phyloP scores from a whole-genome alignment of 1,140 invertebrate genomes.

The Agraylea sexmaculata region DNA sequence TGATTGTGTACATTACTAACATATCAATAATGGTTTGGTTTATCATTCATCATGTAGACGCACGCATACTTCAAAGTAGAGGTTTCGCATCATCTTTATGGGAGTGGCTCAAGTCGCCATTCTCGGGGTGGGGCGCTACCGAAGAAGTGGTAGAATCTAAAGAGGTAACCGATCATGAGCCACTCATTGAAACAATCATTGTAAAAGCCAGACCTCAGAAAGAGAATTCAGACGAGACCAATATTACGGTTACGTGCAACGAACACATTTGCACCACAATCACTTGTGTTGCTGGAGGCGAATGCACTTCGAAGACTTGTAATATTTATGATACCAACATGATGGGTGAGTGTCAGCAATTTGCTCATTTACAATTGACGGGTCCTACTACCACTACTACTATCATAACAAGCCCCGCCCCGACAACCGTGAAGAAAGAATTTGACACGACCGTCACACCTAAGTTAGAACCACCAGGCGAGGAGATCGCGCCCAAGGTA shows the following conservation, averaged over 20 bases:
- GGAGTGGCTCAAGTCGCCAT: slow-evolving; percentile 38
- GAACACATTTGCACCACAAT: slow-evolving; percentile 36
- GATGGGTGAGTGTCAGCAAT: slow-evolving; percentile 34
- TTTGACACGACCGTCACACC: slow-evolving; percentile 6
- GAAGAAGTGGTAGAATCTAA: slow-evolving; percentile 13
- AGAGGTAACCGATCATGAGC: neutral
- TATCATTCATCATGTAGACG: too few relatives aligned
- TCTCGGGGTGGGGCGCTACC: slow-evolving; percentile 30
- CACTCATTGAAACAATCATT: neutral
- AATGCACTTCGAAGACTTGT: slow-evolving; percentile 31
- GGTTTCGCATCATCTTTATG: slow-evolving; percentile 33
- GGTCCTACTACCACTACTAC: slow-evolving; percentile 10
- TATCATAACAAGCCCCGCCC: neutral
- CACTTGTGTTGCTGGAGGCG: slow-evolving; percentile 27
- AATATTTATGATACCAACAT: slow-evolving; percentile 38
- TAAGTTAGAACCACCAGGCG: neutral
- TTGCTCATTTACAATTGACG: slow-evolving; percentile 19
- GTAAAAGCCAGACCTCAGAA: neutral
- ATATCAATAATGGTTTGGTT: too few relatives aligned
- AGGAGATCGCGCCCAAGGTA: neutral
- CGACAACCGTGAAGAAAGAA: neutral
- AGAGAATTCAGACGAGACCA: slow-evolving; percentile 25
- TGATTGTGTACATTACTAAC: too few relatives aligned
- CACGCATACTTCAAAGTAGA: too few relatives aligned
- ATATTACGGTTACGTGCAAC: slow-evolving; percentile 34